phyloP scores from a whole-genome alignment of 2,797 vertebrate genomes.

The Gymnothorax javanicus region DNA sequence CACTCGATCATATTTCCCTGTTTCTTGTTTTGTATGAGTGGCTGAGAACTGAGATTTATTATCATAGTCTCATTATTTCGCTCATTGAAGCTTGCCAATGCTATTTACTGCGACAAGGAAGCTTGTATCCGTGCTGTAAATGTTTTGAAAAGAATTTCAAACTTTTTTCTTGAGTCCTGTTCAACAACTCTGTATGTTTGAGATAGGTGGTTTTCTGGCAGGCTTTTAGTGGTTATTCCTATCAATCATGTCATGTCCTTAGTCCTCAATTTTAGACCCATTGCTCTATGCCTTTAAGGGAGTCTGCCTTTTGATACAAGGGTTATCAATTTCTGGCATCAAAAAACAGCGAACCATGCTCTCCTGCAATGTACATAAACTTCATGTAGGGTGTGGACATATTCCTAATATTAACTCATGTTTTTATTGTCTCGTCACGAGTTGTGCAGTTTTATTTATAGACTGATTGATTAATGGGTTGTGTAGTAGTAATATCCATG shows the following conservation, averaged over 20 bases:
- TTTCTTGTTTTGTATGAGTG: not conserved
- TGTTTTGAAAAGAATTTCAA: not conserved
- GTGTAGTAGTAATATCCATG: not conserved
- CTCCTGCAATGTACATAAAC: not conserved
- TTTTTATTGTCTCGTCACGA: not conserved
- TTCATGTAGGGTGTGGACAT: not conserved
- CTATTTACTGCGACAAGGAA: not conserved
- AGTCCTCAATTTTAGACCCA: slow-evolving; percentile 35
- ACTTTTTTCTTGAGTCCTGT: not conserved
- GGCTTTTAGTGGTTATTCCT: slow-evolving; percentile 32
- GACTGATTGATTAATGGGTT: not conserved
- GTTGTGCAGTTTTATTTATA: not conserved
- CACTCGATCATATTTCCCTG: not conserved
- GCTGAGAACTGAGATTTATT: not conserved
- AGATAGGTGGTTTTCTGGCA: slow-evolving; percentile 38
- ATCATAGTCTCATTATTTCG: slow-evolving; percentile 10
- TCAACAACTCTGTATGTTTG: slow-evolving; percentile 5
- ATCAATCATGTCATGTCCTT: slow-evolving; percentile 43
- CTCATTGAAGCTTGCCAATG: not conserved
- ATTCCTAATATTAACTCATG: not conserved
- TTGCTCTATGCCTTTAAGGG: slow-evolving; percentile 42
- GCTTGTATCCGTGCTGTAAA: not conserved
- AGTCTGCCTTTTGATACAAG: slow-evolving; percentile 34
- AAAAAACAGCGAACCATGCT: not conserved
- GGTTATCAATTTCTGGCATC: slow-evolving; percentile 40